A percentile compares a stretch with the other conserved stretches of the same genome.
Evolutionary conservation across 2,797 vertebrate genomes (phyloP).

Genomic region (Tangara arthus): DNA sequence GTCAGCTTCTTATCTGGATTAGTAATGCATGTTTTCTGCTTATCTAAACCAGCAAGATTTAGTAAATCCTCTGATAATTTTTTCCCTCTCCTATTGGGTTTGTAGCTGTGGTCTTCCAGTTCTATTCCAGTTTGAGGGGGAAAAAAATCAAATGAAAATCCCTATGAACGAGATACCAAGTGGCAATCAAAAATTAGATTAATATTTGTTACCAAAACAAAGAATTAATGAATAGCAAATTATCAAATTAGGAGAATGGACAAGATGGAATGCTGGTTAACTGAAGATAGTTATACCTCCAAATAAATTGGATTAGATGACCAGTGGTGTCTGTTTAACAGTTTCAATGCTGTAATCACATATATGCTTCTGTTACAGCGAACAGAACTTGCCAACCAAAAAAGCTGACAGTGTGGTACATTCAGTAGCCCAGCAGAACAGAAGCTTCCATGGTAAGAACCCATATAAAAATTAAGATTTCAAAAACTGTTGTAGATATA

Average conservation of each 20-base stretch:
- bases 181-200: neutral
- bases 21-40: neutral
- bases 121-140: neutral
- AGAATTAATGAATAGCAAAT: neutral
- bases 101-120: neutral
- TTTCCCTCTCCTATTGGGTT: neutral
- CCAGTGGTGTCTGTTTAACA: neutral
- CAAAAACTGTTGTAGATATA: neutral
- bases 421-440: conserved; percentile 56
- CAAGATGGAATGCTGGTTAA: neutral
- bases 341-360: neutral
- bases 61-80: neutral
- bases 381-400: conserved; percentile 59
- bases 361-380: conserved; percentile 60
- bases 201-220: neutral
- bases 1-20: neutral
- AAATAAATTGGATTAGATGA: neutral
- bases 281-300: neutral
- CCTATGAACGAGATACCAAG: neutral
- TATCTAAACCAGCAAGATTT: neutral
- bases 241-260: neutral
- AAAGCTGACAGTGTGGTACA: conserved; percentile 19
- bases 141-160: neutral
- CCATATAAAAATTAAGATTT: neutral
- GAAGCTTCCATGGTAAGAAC: conserved; percentile 70